Conservation (phyloP, 2,888 invertebrate species). For the Lycophotia porphyrea region DNA sequence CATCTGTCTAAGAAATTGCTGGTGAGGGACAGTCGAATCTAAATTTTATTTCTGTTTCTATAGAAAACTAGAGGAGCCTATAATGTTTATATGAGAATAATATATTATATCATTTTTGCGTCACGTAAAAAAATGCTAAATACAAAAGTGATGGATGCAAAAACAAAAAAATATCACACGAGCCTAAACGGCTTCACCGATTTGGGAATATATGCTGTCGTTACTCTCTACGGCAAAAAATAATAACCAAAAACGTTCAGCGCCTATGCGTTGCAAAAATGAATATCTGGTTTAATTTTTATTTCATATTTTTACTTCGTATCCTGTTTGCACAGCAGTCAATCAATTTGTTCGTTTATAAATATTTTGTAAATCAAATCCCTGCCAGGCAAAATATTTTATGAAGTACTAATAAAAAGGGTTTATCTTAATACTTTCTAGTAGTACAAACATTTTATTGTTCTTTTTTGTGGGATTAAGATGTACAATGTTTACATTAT, state of each 20-base stretch:
- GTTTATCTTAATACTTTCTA: slow-evolving; percentile 25
- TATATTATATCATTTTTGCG: too few relatives aligned
- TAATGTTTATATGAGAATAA: neutral
- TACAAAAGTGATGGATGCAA: slow-evolving; percentile 20
- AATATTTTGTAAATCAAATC: neutral
- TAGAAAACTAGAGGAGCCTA: neutral
- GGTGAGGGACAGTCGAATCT: neutral
- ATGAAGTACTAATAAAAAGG: neutral
- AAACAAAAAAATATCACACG: slow-evolving; percentile 31
- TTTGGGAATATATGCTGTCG: slow-evolving; percentile 44
- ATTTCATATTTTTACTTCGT: slow-evolving; percentile 15
- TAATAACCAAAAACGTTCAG: slow-evolving; percentile 21
- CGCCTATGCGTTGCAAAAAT: slow-evolving; percentile 1
- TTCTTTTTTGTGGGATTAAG: slow-evolving; percentile 54
- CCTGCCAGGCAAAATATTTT: neutral
- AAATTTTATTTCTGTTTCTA: neutral
- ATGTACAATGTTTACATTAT: slow-evolving; percentile 41
- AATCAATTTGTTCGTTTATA: slow-evolving; percentile 6
- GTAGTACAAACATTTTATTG: slow-evolving; percentile 31
- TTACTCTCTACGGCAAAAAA: slow-evolving; percentile 37
- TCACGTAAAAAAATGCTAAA: slow-evolving; percentile 13
- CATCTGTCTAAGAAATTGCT: neutral
- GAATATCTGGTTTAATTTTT: slow-evolving; percentile 4
- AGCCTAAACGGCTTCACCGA: slow-evolving; percentile 40
- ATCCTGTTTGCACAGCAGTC: neutral